Evolutionary conservation across 1,140 invertebrate genomes (phyloP).

Genomic region (Drosophila elegans): DNA sequence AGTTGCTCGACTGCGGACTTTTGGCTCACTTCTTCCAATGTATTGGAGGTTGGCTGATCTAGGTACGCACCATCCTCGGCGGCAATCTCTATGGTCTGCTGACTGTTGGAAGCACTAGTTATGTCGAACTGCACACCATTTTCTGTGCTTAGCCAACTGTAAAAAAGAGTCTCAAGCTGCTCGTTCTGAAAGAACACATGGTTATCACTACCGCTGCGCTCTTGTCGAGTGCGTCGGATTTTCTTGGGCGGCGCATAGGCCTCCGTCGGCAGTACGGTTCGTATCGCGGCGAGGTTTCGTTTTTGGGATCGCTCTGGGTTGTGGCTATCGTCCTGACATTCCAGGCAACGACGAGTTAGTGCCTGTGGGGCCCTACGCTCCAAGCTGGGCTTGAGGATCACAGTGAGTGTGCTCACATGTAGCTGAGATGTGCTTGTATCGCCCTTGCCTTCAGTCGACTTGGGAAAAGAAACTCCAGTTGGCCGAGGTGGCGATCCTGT

Average conservation of each 20-base stretch:
- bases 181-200: conserved; percentile 75
- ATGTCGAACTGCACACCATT: conserved; percentile 76
- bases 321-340: conserved; percentile 2
- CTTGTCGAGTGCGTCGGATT: conserved; percentile 70
- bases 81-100: conserved; percentile 68
- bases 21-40: conserved; percentile 45
- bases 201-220: conserved; percentile 46
- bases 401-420: conserved; percentile 74
- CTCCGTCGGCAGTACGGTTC: conserved; percentile 57
- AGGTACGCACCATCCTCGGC: background rate
- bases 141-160: conserved; percentile 70
- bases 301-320: conserved; percentile 43
- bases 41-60: conserved; percentile 13
- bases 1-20: conserved; percentile 68
- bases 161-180: conserved; percentile 72
- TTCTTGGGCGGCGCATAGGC: conserved; percentile 80
- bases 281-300: conserved; percentile 65
- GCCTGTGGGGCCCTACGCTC: conserved; percentile 30
- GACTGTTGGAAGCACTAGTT: conserved; percentile 41
- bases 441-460: background rate
- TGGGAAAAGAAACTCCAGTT: background rate
- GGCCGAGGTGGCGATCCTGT: conserved; percentile 7
- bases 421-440: conserved; percentile 14
- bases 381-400: conserved; percentile 68
- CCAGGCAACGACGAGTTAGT: conserved; percentile 14